Percentiles rank a stretch among this genome's conserved stretches.
Evolutionary conservation across 2,113 vertebrate species (phyloP).

Genomic region (Pseudolaguvia tuberculata): DNA sequence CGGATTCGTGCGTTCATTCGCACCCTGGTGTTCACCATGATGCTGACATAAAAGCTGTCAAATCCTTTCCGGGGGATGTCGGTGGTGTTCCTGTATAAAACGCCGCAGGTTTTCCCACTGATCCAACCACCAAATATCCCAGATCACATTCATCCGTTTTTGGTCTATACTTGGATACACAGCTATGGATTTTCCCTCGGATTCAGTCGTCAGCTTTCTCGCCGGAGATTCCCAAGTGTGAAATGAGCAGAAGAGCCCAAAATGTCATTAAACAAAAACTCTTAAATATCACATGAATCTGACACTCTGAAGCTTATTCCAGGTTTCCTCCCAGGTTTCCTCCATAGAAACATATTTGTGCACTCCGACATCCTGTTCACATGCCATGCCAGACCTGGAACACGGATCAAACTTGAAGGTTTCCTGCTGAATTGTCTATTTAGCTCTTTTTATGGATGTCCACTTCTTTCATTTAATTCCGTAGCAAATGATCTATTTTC

Average conservation of each 20-base stretch:
- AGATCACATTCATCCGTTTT: background rate
- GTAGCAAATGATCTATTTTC: constrained; percentile 31
- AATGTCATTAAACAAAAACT: background rate
- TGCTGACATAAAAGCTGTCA: too few species aligned
- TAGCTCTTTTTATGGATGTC: constrained; percentile 1
- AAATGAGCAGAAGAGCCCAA: background rate
- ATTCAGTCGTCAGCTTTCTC: background rate
- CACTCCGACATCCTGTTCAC: constrained; percentile 38
- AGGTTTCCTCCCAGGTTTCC: constrained; percentile 1
- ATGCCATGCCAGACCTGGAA: constrained; percentile 41
- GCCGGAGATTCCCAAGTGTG: background rate
- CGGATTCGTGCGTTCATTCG: background rate
- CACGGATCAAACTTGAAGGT: constrained; percentile 62
- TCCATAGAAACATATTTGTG: background rate
- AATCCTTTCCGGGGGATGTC: constrained; percentile 5
- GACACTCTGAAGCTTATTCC: background rate
- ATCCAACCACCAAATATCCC: constrained; percentile 18
- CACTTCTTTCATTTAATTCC: constrained; percentile 39
- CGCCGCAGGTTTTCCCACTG: constrained; percentile 23
- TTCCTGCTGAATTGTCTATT: constrained; percentile 27
- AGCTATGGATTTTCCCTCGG: background rate
- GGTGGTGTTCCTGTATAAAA: constrained; percentile 33
- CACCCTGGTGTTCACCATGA: background rate
- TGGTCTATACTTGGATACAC: constrained; percentile 4
- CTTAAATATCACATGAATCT: background rate